Evolutionary conservation across 2,113 vertebrate genomes (phyloP), one percentile per base, ranked within the genome.

Genomic region (Choloepus hoffmanni): DNA sequence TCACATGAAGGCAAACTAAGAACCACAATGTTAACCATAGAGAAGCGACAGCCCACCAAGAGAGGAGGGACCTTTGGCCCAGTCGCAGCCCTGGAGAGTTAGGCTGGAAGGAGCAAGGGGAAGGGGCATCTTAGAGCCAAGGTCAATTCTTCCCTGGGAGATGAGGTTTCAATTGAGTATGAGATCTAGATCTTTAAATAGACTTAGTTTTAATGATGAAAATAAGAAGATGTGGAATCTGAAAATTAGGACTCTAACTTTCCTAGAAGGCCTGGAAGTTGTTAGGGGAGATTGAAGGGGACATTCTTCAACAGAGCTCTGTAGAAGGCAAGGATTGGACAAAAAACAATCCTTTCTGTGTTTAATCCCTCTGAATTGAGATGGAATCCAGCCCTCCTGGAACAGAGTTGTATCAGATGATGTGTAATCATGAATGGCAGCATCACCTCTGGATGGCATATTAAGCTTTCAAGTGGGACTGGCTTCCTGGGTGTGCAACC

Each of bases 191-290:
- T 90, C 62, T 85, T 90, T 85, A 85, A 77, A 78, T 19, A 63
- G 70, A 89, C 28, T 30, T 28, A 62, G 33, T 85, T 93, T 77
- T 90, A 85, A 70, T 85, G 18, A 58, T n/a, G 40, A 94, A 94
- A 85, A 78, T 85, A 73, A 14, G 62, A 28, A 70, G 50, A 58
- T 48, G 58, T 30, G 5, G 30, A 79, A 87, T 70, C 73, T 79
- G 53, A 79, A 40, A 70, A 28, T 68, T 55, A 33, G 62, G 48
- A 85, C 77, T 58, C 28, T 85, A 45, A 48, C 70, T 84, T 70
- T 60, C 53, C 24, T 87, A 24, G 24, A 72, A 50, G 10, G 73
- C 50, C 13, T 86, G 68, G 36, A 70, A 77, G 50, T 86, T 74
- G 40, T 93, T 81, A 81, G 33, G 40, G 28, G 9, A 45, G 43